Evolutionary conservation across 1,140 invertebrate species (phyloP), one percentile per base, ranked within the genome.

Genomic region (Megalonaias nervosa): DNA sequence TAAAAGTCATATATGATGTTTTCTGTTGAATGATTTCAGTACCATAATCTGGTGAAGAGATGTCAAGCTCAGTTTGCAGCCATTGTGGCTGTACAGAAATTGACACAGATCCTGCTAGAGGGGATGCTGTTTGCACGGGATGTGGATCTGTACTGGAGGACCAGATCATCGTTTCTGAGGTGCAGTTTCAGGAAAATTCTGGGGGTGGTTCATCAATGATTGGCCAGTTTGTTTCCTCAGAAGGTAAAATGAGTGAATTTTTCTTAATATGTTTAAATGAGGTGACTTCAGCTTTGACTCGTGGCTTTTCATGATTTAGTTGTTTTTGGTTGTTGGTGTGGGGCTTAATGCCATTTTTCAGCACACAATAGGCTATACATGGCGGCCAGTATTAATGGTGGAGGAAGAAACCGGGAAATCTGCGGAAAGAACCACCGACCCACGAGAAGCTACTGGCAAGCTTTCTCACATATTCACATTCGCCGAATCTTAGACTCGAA

Each of bases 121-220:
- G 97, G 66, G 97, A 99, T 94, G 95, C 96, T 60, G 97, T 99
- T 0, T 99, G 98, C 92, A 99, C 95, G 57, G 94, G 95, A 84
- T 99, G 98, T 93, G 98, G 98, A 64, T 95, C 95, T 57, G 98
- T 99, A 4, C 90, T 99, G 5, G 98, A 99, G 89, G 97, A 99
- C 84, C 97, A 96, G 84, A 94, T 97, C 67, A 99, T 99, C 87
- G 97, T 99, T 38, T 96, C 96, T 6, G 98, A 99, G 90, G 94
- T 98, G 69, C 96, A 98, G 89, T 99, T 99, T 89, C 95, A 97
- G 90, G 98, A 99, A 91, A 95, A 95, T 89, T 94, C 95, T 23
- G 94, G 95, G 89, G 98, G 98, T 23, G 95, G 95, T 67, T 93
- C 95, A 66, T 95, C 94, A 77, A 94, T 96, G 19, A 94, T 98